A percentile compares a stretch with the other conserved stretches of the same genome.
Conservation (phyloP, 92 coral and sea anemone genomes). For the Scolanthus callimorphus region DNA sequence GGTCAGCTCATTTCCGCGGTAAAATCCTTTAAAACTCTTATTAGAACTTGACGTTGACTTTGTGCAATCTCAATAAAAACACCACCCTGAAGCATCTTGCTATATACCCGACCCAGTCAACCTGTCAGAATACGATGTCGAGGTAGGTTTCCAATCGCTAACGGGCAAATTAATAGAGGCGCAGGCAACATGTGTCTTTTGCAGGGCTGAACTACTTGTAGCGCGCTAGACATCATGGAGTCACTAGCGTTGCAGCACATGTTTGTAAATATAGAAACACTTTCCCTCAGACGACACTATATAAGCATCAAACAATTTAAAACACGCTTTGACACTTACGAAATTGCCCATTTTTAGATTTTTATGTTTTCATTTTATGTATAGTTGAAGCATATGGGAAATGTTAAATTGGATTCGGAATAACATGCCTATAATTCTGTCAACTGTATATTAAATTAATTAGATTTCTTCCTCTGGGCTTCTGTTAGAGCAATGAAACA, state of each 20-base stretch:
- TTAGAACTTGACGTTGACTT: too few species aligned
- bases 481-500: neutral
- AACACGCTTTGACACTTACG: neutral
- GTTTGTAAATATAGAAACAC: neutral
- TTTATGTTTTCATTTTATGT: neutral
- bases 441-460: conserved; percentile 6
- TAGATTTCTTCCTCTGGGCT: neutral
- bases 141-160: too few species aligned
- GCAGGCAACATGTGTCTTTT: neutral
- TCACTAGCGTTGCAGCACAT: neutral
- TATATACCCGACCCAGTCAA: too few species aligned
- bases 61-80: too few species aligned
- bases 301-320: too few species aligned
- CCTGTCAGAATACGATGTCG: too few species aligned
- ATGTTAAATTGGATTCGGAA: neutral
- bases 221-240: neutral
- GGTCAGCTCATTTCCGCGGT: too few species aligned
- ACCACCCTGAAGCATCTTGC: too few species aligned
- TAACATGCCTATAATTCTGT: conserved; percentile 4
- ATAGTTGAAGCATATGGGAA: neutral
- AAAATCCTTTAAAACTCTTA: too few species aligned
- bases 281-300: neutral
- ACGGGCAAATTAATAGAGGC: too few species aligned
- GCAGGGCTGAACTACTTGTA: neutral
- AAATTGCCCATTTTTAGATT: neutral